Evolutionary conservation across 2,888 invertebrate genomes (phyloP).

Genomic region (Alitta virens): DNA sequence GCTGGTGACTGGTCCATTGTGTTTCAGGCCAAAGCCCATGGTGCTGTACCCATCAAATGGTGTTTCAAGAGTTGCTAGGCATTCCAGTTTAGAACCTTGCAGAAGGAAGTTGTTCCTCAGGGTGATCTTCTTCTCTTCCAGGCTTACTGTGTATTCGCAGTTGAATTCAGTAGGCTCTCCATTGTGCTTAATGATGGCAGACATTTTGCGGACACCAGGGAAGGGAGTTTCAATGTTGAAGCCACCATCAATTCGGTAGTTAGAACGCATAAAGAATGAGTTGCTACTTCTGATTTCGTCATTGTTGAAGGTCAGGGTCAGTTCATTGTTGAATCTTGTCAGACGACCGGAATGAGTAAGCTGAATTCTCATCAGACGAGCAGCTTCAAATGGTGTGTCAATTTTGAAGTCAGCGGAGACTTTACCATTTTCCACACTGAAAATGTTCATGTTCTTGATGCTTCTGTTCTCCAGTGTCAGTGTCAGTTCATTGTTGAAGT

Average conservation of each 20-base stretch:
- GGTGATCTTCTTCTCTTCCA: not conserved
- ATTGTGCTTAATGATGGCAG: slow-evolving; percentile 16
- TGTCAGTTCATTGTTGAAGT: not conserved
- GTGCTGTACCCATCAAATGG: not conserved
- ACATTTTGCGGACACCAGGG: not conserved
- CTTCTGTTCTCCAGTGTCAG: not conserved
- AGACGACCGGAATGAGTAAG: not conserved
- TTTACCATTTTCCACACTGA: too few relatives aligned
- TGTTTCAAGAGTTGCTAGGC: not conserved
- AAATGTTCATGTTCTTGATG: too few relatives aligned
- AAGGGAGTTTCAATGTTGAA: slow-evolving; percentile 9
- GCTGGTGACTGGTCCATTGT: not conserved
- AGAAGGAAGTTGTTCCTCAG: not conserved
- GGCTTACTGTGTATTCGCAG: slow-evolving; percentile 7
- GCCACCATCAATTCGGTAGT: not conserved
- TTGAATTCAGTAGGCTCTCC: slow-evolving; percentile 20
- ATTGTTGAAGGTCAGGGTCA: not conserved
- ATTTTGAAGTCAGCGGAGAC: too few relatives aligned
- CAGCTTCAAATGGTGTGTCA: too few relatives aligned
- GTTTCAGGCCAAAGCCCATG: not conserved
- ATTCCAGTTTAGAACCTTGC: not conserved
- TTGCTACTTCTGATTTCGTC: not conserved
- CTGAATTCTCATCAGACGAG: not conserved
- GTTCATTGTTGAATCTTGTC: not conserved
- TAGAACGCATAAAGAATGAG: not conserved